These are phyloP conservation scores for Hyposoter didymator DNA, from an alignment of 2,888 invertebrate genomes.

Conservation along the genomic window DNA sequence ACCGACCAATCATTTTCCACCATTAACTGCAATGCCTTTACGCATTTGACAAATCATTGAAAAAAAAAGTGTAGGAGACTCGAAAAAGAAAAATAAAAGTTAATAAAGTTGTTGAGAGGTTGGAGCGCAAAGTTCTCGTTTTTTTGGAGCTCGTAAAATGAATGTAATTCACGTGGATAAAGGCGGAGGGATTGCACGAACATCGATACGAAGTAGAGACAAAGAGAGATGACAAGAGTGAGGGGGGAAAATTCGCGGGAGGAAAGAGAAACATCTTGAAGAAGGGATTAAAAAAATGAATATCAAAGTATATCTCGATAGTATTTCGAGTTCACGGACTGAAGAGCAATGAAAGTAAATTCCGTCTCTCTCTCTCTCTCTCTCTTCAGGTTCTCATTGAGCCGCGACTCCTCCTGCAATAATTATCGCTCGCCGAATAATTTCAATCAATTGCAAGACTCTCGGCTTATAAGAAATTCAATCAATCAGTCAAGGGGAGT, in stretches of 20 bases:
- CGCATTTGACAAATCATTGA: not conserved
- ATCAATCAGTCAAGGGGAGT: constrained; percentile 62
- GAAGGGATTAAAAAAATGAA: not conserved
- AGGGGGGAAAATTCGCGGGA: not conserved
- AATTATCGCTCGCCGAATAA: constrained; percentile 61
- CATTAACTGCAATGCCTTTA: too few species aligned
- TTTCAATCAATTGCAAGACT: constrained; percentile 57
- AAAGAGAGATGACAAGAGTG: not conserved
- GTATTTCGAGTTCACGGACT: constrained; percentile 18
- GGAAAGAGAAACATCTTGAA: not conserved
- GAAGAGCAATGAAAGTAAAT: constrained; percentile 17
- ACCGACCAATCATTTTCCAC: too few species aligned
- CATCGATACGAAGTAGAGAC: not conserved
- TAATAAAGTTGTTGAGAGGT: constrained; percentile 1
- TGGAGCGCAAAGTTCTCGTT: not conserved
- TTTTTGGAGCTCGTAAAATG: not conserved
- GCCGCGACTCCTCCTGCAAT: constrained; percentile 39
- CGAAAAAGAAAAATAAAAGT: not conserved
- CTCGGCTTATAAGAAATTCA: constrained; percentile 58
- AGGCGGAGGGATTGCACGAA: not conserved
- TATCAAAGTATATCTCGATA: constrained; percentile 28
- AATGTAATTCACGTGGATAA: not conserved
- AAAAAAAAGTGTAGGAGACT: not conserved
- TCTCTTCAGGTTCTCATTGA: constrained; percentile 13
- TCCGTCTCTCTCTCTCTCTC: not conserved